These are phyloP conservation scores for Agonopterix arenella DNA, from an alignment of 2,888 invertebrate species.

Conservation along the genomic window DNA sequence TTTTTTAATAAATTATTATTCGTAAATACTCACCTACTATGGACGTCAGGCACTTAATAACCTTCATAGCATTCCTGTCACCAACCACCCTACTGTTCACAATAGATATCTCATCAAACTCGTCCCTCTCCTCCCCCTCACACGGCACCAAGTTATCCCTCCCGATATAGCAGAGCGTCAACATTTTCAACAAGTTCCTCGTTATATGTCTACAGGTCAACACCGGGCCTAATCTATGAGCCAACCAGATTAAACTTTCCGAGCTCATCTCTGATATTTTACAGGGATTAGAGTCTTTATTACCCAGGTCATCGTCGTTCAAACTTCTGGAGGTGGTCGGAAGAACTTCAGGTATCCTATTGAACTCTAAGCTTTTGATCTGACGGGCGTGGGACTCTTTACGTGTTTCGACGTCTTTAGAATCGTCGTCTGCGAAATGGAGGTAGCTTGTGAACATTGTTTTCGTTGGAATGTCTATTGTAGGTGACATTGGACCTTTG, in stretches of 20 bases:
- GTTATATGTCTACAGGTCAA: constrained; percentile 94
- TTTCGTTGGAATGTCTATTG: constrained; percentile 81
- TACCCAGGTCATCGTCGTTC: constrained; percentile 30
- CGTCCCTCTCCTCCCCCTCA: constrained; percentile 56
- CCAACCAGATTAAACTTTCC: constrained; percentile 93
- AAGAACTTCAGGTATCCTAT: constrained; percentile 19
- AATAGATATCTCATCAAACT: constrained; percentile 78
- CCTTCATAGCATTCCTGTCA: constrained; percentile 89
- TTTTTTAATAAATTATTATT: background rate
- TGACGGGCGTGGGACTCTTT: constrained; percentile 27
- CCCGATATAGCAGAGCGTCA: constrained; percentile 94
- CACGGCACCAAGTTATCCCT: constrained; percentile 82
- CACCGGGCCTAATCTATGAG: constrained; percentile 95
- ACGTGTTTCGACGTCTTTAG: constrained; percentile 28
- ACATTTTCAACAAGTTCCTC: constrained; percentile 93
- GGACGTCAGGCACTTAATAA: constrained; percentile 92
- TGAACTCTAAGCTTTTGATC: constrained; percentile 39
- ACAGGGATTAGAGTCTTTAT: constrained; percentile 37
- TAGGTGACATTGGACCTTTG: constrained; percentile 76
- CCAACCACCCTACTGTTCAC: constrained; percentile 82
- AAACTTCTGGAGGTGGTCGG: constrained; percentile 25
- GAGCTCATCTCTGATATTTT: constrained; percentile 91
- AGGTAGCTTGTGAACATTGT: constrained; percentile 68
- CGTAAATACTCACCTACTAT: constrained; percentile 82
- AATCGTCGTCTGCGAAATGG: constrained; percentile 60